Base-by-base conservation (phyloP, 2,888 invertebrate species). In the Leptinotarsa haldemani region DNA sequence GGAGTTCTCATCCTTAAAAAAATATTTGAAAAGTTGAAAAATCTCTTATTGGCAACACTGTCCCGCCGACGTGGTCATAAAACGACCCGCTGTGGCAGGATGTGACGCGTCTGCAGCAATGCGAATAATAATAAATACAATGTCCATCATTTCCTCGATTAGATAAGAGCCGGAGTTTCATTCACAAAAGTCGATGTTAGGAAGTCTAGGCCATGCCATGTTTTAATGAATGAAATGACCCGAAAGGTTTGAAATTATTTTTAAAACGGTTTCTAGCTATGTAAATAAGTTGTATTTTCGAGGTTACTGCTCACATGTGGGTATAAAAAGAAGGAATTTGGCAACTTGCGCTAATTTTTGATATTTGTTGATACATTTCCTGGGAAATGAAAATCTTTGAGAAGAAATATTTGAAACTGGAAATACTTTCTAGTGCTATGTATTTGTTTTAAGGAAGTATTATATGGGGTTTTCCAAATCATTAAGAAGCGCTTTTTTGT, bases 151-250 rank as follows among this genome's bases (percentile, higher is more conserved):
- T 76, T 76, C 72, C 72, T 69, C 46, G 70, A 76, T 74, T 74
- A 74, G 74, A 76, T 76, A 74, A 74, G 72, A 63, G 67, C 53
- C 63, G 16, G 67, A 61, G 22, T 68, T 76, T 70, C 72, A 76
- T 76, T 72, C 74, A 74, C 72, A 68, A 76, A 68, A 76, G 63
- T 64, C 66, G 22, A 25, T 22, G 50, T 61, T 71, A 2, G 47
- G 20, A 18, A 16, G 48, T 12, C 56, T 56, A 22, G 56, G 25
- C 56, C 4, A 40, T 56, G 56, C 12, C 15, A 20, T 7, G 18
- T 56, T 18, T 20, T 56, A 18, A 56, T 56, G 56, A 56, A 56
- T 56, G 56, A 56, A 20, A 20, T 13, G 56, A 56, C 56, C 20
- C 56, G 56, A 56, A 40, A 40, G 9, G 40, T 9, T 40, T 40